Evolutionary conservation across 2,797 vertebrate species (phyloP).

Genomic region (Brachyalestes nurse): DNA sequence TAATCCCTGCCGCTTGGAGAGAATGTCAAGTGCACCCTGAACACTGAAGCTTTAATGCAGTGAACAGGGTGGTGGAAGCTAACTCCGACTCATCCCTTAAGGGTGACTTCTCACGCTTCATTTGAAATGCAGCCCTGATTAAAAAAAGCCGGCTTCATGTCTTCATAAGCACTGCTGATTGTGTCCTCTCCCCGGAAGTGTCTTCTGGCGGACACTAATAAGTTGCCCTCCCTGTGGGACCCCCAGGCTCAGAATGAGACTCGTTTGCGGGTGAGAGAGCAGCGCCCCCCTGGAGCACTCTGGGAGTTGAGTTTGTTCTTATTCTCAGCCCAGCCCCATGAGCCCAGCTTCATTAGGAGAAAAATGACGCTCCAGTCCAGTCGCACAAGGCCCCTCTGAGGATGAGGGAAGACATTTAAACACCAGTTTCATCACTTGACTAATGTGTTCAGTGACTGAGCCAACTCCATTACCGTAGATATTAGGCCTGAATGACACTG

Average conservation of each 20-base stretch:
- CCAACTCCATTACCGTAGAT: slow-evolving; percentile 9
- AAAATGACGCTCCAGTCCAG: slow-evolving; percentile 42
- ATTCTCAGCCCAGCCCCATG: slow-evolving; percentile 27
- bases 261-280: slow-evolving; percentile 46
- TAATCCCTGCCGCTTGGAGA: not conserved
- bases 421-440: slow-evolving; percentile 39
- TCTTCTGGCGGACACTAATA: slow-evolving; percentile 44
- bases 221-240: slow-evolving; percentile 42
- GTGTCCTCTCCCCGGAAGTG: slow-evolving; percentile 35
- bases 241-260: slow-evolving; percentile 33
- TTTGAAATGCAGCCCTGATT: slow-evolving; percentile 35
- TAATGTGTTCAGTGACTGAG: slow-evolving; percentile 44
- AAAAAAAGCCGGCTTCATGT: slow-evolving; percentile 22
- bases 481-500: not conserved
- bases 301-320: slow-evolving; percentile 20
- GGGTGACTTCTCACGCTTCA: not conserved
- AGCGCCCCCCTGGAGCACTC: slow-evolving; percentile 31
- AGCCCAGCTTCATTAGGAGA: slow-evolving; percentile 52
- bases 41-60: not conserved
- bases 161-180: slow-evolving; percentile 41
- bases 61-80: not conserved
- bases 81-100: not conserved
- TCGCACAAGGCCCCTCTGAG: slow-evolving; percentile 15
- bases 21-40: not conserved
- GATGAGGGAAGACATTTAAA: slow-evolving; percentile 28